Conservation (phyloP, 2,797 vertebrate genomes). For the Oreonectes daqikongensis region DNA sequence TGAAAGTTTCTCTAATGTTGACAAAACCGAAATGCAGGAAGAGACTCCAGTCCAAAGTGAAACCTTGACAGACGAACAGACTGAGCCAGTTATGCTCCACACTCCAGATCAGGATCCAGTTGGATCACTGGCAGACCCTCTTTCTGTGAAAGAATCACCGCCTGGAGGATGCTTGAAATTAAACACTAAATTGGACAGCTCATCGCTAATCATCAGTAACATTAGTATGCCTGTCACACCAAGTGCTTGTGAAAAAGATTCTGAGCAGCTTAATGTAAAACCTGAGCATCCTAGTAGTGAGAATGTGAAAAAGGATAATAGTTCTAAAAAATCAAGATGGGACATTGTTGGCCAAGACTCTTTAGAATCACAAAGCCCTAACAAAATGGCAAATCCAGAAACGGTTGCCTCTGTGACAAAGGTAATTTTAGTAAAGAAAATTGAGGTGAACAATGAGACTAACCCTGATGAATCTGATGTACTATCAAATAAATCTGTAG, state of each 20-base stretch:
- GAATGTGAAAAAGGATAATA: constrained; percentile 56
- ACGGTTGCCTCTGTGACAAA: constrained; percentile 63
- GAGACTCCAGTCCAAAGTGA: constrained; percentile 41
- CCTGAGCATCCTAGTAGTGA: constrained; percentile 60
- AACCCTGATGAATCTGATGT: constrained; percentile 61
- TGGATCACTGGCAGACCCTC: constrained; percentile 55
- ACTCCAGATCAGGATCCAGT: constrained; percentile 55
- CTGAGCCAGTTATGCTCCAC: constrained; percentile 38
- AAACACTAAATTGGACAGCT: constrained; percentile 66
- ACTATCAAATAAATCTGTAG: constrained; percentile 59
- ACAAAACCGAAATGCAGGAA: constrained; percentile 46
- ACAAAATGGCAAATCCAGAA: constrained; percentile 61
- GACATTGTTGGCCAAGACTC: constrained; percentile 79
- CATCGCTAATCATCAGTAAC: constrained; percentile 52
- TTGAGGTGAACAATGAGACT: constrained; percentile 68
- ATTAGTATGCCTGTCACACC: constrained; percentile 38
- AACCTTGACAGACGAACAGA: constrained; percentile 39
- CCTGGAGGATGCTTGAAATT: constrained; percentile 61
- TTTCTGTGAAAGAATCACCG: constrained; percentile 58
- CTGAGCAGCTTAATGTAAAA: constrained; percentile 52
- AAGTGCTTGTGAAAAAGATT: constrained; percentile 51
- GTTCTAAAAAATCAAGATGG: constrained; percentile 77
- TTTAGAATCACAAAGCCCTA: constrained; percentile 65
- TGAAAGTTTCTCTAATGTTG: constrained; percentile 51
- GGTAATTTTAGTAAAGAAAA: constrained; percentile 70